These are phyloP conservation scores for Benthosema pterotum DNA, from an alignment of 2,797 vertebrate species.

Conservation along the genomic window DNA sequence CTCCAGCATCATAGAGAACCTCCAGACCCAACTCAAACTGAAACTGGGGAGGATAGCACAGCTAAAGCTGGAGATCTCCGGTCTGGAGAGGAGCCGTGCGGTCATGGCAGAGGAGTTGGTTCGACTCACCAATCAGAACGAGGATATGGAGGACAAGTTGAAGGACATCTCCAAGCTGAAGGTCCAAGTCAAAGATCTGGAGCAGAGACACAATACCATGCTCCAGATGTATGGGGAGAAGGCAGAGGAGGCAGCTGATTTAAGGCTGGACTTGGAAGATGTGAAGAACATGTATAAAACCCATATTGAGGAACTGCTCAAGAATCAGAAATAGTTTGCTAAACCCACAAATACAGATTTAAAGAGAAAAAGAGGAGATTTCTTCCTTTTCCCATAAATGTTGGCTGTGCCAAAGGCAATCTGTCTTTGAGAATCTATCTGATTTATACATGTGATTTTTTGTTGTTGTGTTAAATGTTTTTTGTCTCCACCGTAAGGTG, in stretches of 20 bases:
- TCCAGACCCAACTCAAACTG: conserved; percentile 96
- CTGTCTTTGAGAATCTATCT: neutral
- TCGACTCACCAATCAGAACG: conserved; percentile 93
- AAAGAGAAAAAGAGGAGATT: neutral
- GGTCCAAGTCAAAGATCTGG: conserved; percentile 91
- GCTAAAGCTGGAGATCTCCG: conserved; percentile 94
- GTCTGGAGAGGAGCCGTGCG: conserved; percentile 92
- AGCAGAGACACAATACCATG: conserved; percentile 98
- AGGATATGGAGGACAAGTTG: conserved; percentile 93
- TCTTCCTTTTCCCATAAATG: too few relatives aligned
- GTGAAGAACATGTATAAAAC: conserved; percentile 99
- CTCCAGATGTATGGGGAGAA: conserved; percentile 99
- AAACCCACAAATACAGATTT: neutral
- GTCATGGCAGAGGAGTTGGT: conserved; percentile 96
- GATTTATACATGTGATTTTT: too few relatives aligned
- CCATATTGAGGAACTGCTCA: conserved; percentile 95
- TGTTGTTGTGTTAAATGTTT: too few relatives aligned
- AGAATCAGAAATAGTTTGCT: conserved; percentile 80
- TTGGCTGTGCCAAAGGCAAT: too few relatives aligned
- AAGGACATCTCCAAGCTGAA: conserved; percentile 90
- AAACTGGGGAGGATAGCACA: conserved; percentile 94
- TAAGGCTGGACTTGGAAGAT: conserved; percentile 94
- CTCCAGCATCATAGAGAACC: conserved; percentile 93
- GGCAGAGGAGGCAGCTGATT: conserved; percentile 96
- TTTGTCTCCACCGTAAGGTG: too few relatives aligned